phyloP scores from a whole-genome alignment of 2,797 vertebrate species.

The Potorous gilbertii region DNA sequence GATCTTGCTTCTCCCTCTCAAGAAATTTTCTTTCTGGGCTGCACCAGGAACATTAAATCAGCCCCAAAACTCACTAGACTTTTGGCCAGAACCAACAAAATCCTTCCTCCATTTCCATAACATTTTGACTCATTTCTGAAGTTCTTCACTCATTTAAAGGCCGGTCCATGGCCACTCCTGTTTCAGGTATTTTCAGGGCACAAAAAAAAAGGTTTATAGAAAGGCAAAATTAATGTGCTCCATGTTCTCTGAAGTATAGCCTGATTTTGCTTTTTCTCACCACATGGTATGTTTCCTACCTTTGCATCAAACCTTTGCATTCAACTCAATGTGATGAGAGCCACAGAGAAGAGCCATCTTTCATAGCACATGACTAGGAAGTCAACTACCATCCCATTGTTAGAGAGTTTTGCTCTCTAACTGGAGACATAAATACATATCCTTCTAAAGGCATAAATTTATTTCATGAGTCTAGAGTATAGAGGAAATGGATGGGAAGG shows the following conservation, averaged over 20 bases:
- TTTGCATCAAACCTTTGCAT: conserved; percentile 44
- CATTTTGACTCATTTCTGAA: conserved; percentile 68
- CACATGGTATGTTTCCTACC: conserved; percentile 18
- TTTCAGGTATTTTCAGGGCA: conserved; percentile 54
- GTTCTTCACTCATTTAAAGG: conserved; percentile 49
- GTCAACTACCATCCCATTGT: neutral
- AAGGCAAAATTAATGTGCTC: conserved; percentile 29
- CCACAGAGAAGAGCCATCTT: neutral
- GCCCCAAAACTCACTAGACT: conserved; percentile 50
- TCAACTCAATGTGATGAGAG: neutral
- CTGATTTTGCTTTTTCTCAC: neutral
- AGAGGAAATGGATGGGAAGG: neutral
- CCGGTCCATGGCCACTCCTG: conserved; percentile 30
- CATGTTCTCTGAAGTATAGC: conserved; percentile 15
- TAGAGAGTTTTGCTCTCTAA: neutral
- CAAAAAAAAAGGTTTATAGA: conserved; percentile 59
- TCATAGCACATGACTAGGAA: neutral
- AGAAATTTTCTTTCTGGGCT: conserved; percentile 54
- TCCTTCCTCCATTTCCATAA: conserved; percentile 56
- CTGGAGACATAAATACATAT: neutral
- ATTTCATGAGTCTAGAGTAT: neutral
- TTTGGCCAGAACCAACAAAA: conserved; percentile 56
- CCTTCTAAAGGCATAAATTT: neutral
- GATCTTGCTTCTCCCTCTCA: conserved; percentile 25
- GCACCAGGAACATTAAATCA: conserved; percentile 56